Evolutionary conservation across 1,140 invertebrate species (phyloP).

Genomic region (Scylla paramamosain): DNA sequence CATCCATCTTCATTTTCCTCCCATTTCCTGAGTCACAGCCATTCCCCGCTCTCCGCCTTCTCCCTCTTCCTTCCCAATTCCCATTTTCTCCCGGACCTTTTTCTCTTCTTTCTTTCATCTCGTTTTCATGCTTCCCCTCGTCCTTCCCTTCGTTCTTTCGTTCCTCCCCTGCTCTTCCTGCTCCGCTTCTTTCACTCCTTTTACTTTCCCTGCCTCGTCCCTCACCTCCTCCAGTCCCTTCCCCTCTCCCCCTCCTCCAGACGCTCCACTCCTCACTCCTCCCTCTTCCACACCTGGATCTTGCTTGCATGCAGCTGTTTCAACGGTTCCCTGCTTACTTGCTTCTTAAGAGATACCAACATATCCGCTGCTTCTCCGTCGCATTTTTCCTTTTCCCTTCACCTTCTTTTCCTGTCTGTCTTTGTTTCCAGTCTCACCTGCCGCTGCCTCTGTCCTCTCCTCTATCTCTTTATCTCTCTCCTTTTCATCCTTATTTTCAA

Average conservation of each 20-base stretch:
- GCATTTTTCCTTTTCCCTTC: not conserved
- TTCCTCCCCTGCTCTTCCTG: not conserved
- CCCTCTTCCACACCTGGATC: constrained; percentile 8
- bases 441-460: not conserved
- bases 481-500: not conserved
- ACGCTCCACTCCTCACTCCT: not conserved
- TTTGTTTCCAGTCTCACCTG: not conserved
- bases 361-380: not conserved
- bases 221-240: not conserved
- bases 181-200: not conserved
- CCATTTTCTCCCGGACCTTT: not conserved
- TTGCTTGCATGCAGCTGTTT: not conserved
- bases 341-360: not conserved
- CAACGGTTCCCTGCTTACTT: not conserved
- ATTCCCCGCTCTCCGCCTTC: too few relatives aligned
- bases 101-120: not conserved
- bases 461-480: not conserved
- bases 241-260: not conserved
- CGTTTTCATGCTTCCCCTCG: constrained; percentile 8
- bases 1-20: too few relatives aligned
- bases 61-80: too few relatives aligned
- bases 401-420: not conserved
- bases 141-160: not conserved
- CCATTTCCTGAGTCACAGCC: too few relatives aligned
- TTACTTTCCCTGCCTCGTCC: not conserved